These are phyloP conservation scores for Nasalis larvatus DNA, from an alignment of 2,113 vertebrate species.

Conservation along the genomic window DNA sequence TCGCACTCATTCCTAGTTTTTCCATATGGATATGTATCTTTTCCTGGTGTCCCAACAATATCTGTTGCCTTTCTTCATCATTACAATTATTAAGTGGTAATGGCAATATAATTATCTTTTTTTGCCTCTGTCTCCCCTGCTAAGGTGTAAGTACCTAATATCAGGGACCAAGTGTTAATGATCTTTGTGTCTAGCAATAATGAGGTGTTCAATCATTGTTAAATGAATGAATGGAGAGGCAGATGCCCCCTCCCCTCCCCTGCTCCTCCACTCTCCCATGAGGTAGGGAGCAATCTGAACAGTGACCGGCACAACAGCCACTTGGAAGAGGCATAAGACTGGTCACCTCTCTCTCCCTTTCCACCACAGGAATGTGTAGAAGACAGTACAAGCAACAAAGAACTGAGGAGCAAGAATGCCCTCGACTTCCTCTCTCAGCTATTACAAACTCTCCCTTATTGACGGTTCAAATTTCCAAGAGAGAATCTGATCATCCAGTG, in stretches of 20 bases:
- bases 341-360: neutral
- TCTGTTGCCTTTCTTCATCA: neutral
- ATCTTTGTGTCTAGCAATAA: neutral
- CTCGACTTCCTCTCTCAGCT: neutral
- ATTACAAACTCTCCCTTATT: neutral
- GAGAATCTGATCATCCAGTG: neutral
- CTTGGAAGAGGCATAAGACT: neutral
- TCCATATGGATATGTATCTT: neutral
- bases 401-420: neutral
- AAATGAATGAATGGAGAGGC: neutral
- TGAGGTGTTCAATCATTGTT: neutral
- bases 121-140: neutral
- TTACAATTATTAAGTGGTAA: neutral
- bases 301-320: neutral
- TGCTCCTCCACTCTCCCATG: no score
- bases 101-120: neutral
- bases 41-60: neutral
- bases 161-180: neutral
- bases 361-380: neutral
- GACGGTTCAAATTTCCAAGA: neutral
- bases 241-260: neutral
- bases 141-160: neutral
- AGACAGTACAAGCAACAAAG: neutral
- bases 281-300: neutral
- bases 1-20: neutral